A percentile compares a stretch with the other conserved stretches of the same genome.
Conservation (phyloP, 2,113 vertebrate species). For the Australoheros scitulus region DNA sequence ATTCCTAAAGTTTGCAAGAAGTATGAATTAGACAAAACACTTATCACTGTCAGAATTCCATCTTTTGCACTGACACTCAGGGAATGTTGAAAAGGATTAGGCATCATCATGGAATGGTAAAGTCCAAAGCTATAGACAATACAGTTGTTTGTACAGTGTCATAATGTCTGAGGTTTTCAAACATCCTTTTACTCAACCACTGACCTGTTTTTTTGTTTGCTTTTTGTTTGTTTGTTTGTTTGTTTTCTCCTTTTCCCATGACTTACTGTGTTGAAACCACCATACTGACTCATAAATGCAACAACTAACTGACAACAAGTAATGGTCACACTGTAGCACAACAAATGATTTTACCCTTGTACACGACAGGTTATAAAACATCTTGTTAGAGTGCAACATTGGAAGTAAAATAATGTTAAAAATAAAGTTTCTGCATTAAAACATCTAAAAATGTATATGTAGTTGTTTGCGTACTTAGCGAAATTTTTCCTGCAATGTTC, state of each 20-base stretch:
- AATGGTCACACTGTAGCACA: neutral
- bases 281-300: constrained; percentile 27
- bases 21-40: constrained; percentile 39
- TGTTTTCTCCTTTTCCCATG: neutral
- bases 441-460: no score
- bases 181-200: neutral
- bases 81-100: constrained; percentile 63
- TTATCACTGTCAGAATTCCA: neutral
- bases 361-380: neutral
- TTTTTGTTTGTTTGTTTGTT: no score
- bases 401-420: no score
- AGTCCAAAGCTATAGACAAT: constrained; percentile 49
- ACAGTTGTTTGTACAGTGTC: constrained; percentile 40
- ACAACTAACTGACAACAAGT: neutral
- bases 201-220: neutral
- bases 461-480: no score
- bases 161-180: constrained; percentile 29
- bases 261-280: constrained; percentile 24
- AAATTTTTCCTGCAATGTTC: no score
- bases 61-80: constrained; percentile 38
- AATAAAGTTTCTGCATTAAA: no score
- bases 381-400: neutral
- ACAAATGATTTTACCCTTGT: neutral
- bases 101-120: constrained; percentile 58
- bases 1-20: constrained; percentile 59